These are phyloP conservation scores for Ophion obscuratus DNA, from an alignment of 2,888 invertebrate genomes.

Conservation along the genomic window DNA sequence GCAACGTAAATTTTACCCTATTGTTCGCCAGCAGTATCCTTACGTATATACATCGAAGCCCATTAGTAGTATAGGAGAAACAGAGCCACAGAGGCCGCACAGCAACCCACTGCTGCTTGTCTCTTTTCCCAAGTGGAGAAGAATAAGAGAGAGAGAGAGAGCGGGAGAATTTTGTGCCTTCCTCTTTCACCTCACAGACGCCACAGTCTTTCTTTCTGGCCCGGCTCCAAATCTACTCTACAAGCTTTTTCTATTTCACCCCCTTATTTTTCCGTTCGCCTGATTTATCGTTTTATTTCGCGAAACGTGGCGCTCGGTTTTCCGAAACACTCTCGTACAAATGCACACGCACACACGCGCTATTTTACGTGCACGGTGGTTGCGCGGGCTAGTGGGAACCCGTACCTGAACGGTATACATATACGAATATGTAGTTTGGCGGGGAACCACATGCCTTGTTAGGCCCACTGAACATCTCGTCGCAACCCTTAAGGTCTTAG, in stretches of 20 bases:
- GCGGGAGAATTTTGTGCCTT: conserved; percentile 63
- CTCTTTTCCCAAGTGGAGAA: conserved; percentile 29
- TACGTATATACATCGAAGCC: conserved; percentile 27
- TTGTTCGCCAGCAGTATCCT: not conserved
- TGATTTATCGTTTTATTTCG: conserved; percentile 78
- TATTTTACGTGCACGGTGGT: conserved; percentile 16
- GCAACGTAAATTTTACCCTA: not conserved
- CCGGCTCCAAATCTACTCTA: conserved; percentile 80
- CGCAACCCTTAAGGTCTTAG: too few relatives aligned
- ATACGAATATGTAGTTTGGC: too few relatives aligned
- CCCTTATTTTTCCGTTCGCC: conserved; percentile 77
- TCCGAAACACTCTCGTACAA: conserved; percentile 18
- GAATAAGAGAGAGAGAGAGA: conserved; percentile 28
- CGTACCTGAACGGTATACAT: too few relatives aligned
- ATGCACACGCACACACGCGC: conserved; percentile 6
- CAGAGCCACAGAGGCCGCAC: conserved; percentile 65
- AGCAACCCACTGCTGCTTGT: conserved; percentile 48
- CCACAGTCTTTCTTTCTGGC: conserved; percentile 72
- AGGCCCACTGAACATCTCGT: too few relatives aligned
- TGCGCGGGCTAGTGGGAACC: not conserved
- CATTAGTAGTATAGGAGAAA: conserved; percentile 63
- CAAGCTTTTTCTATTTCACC: conserved; percentile 80
- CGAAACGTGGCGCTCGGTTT: conserved; percentile 55
- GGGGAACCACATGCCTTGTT: too few relatives aligned
- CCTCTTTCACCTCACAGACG: conserved; percentile 69